These are phyloP conservation scores for Xestia c-nigrum DNA, from an alignment of 2,888 invertebrate genomes.

Conservation along the genomic window DNA sequence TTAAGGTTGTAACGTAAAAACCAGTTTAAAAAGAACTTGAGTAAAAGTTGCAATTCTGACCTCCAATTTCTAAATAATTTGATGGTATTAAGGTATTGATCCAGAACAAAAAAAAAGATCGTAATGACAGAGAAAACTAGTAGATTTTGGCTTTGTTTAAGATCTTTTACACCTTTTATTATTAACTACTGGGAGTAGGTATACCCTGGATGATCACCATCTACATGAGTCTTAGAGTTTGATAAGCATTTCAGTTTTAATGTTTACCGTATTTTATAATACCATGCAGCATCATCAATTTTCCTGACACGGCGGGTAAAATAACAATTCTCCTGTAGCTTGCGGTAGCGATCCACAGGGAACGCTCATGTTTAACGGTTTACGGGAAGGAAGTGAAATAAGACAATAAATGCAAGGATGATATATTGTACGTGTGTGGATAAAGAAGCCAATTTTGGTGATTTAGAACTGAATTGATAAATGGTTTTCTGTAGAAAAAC, in stretches of 20 bases:
- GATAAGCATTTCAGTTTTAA: slow-evolving; percentile 22
- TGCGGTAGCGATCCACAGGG: slow-evolving; percentile 35
- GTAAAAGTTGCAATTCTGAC: no score
- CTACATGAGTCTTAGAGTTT: neutral
- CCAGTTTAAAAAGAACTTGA: neutral
- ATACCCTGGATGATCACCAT: neutral
- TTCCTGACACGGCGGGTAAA: slow-evolving; percentile 42
- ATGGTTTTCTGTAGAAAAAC: neutral
- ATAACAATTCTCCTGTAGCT: slow-evolving; percentile 47
- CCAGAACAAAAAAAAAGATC: no score
- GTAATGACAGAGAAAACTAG: no score
- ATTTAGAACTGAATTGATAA: slow-evolving; percentile 1
- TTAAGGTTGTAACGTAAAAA: neutral
- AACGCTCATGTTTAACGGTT: slow-evolving; percentile 48
- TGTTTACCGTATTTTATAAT: slow-evolving; percentile 36
- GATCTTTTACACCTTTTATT: neutral
- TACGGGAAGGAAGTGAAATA: slow-evolving; percentile 27
- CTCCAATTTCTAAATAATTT: no score
- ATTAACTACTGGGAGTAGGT: neutral
- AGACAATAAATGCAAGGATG: slow-evolving; percentile 34
- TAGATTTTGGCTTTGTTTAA: no score
- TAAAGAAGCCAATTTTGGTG: neutral
- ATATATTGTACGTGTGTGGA: slow-evolving; percentile 20
- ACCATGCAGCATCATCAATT: slow-evolving; percentile 49
- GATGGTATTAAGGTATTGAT: no score